Percentiles rank a stretch among this genome's conserved stretches.
These are phyloP conservation scores for Coelopa frigida DNA, from an alignment of 1,140 invertebrate genomes.

Conservation along the genomic window DNA sequence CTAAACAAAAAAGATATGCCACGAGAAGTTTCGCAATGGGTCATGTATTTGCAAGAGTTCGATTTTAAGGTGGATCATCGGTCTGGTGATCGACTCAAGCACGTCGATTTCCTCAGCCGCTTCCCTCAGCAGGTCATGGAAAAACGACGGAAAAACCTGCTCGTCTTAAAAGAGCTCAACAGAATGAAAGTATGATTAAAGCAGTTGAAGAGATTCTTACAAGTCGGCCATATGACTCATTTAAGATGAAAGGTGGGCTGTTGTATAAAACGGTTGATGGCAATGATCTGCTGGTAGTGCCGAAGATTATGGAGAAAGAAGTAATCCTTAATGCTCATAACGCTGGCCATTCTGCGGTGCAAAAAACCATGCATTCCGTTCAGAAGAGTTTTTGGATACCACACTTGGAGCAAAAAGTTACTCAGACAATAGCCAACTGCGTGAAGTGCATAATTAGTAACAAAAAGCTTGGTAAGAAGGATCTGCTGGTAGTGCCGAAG, in stretches of 20 bases:
- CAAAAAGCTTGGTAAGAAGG: slow-evolving; percentile 36
- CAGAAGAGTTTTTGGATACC: slow-evolving; percentile 39
- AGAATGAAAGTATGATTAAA: slow-evolving; percentile 3
- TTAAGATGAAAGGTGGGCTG: slow-evolving; percentile 3
- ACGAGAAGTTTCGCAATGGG: slow-evolving; percentile 23
- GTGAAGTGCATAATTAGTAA: slow-evolving; percentile 18
- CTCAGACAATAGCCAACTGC: slow-evolving; percentile 29
- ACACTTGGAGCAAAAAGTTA: slow-evolving; percentile 29
- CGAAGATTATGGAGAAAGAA: slow-evolving; percentile 8
- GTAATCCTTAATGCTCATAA: slow-evolving; percentile 2
- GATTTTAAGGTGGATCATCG: neutral
- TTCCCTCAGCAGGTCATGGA: slow-evolving; percentile 22
- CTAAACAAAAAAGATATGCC: slow-evolving; percentile 28
- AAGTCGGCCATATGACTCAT: neutral
- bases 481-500: slow-evolving; percentile 13
- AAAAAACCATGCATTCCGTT: slow-evolving; percentile 22
- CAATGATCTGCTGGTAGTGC: neutral
- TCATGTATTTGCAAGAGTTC: slow-evolving; percentile 9
- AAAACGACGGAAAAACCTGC: slow-evolving; percentile 6
- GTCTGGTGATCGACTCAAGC: slow-evolving; percentile 14
- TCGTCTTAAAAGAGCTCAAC: slow-evolving; percentile 1
- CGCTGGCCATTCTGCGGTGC: slow-evolving; percentile 30
- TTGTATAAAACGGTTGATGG: slow-evolving; percentile 3
- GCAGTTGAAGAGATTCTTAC: slow-evolving; percentile 4
- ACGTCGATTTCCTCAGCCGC: slow-evolving; percentile 43